Evolutionary conservation across 2,113 vertebrate species (phyloP).

Genomic region (Halichoerus grypus): DNA sequence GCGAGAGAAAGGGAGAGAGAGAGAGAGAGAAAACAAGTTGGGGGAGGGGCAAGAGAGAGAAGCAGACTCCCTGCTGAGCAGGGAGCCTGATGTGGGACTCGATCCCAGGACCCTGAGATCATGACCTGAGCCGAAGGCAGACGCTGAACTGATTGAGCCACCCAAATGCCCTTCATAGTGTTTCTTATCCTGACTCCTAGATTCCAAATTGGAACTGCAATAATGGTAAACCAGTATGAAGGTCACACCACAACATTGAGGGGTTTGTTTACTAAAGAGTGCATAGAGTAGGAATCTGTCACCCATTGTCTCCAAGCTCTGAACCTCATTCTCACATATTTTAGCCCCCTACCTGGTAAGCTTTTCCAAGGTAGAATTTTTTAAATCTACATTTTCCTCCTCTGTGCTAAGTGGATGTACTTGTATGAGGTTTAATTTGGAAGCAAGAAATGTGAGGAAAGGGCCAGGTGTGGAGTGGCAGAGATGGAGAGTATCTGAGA

Average conservation of each 20-base stretch:
- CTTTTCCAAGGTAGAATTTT: neutral
- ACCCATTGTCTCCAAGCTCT: neutral
- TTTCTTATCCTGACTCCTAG: neutral
- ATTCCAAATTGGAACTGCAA: neutral
- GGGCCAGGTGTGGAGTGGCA: neutral
- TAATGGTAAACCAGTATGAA: neutral
- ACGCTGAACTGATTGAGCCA: too few relatives aligned
- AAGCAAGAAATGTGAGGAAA: neutral
- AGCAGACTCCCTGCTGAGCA: too few relatives aligned
- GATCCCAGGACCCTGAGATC: too few relatives aligned
- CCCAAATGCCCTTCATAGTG: neutral
- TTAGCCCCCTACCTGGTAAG: neutral
- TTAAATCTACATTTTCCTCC: neutral
- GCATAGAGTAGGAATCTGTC: neutral
- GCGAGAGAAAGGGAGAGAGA: too few relatives aligned
- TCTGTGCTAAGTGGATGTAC: neutral
- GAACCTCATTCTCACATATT: neutral
- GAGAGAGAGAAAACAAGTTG: too few relatives aligned
- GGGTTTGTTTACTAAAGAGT: neutral
- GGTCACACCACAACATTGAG: neutral
- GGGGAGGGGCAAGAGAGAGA: too few relatives aligned
- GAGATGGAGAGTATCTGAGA: neutral
- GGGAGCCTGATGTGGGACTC: too few relatives aligned
- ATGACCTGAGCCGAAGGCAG: too few relatives aligned
- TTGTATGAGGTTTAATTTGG: neutral